Evolutionary conservation across 1,140 invertebrate species (phyloP).

Genomic region (Aphaenogaster ashmeadi): DNA sequence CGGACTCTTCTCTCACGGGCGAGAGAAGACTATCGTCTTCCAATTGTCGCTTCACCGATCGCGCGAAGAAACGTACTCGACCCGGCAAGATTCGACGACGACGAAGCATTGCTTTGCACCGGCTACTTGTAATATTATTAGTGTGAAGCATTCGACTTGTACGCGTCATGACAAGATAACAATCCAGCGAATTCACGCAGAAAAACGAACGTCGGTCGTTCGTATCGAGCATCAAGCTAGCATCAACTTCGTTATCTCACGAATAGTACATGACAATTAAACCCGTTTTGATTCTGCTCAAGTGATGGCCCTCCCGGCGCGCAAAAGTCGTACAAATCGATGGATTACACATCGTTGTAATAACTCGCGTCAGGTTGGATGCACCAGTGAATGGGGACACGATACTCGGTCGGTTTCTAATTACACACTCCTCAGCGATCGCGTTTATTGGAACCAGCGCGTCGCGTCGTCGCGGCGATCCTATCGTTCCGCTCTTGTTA

Average conservation of each 20-base stretch:
- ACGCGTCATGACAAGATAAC: constrained; percentile 31
- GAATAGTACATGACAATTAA: constrained; percentile 18
- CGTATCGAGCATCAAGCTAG: constrained; percentile 1
- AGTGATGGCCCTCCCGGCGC: constrained; percentile 82
- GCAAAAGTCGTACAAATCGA: constrained; percentile 61
- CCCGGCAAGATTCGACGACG: constrained; percentile 16
- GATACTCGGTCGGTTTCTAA: background rate
- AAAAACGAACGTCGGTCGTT: constrained; percentile 2
- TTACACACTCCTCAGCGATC: background rate
- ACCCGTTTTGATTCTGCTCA: constrained; percentile 9
- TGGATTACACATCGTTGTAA: constrained; percentile 33
- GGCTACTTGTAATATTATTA: constrained; percentile 81
- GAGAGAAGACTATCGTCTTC: background rate
- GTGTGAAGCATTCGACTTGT: constrained; percentile 83
- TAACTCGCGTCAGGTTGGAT: constrained; percentile 39
- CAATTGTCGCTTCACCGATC: background rate
- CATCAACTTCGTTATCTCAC: constrained; percentile 23
- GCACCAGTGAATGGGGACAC: background rate
- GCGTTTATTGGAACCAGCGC: background rate
- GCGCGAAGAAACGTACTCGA: background rate
- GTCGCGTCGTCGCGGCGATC: background rate
- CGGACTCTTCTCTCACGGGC: background rate
- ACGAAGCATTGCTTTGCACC: constrained; percentile 80
- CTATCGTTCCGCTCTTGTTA: background rate
- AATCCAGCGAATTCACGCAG: background rate